These are phyloP conservation scores for Ips nitidus DNA, from an alignment of 1,140 invertebrate species.

Conservation along the genomic window DNA sequence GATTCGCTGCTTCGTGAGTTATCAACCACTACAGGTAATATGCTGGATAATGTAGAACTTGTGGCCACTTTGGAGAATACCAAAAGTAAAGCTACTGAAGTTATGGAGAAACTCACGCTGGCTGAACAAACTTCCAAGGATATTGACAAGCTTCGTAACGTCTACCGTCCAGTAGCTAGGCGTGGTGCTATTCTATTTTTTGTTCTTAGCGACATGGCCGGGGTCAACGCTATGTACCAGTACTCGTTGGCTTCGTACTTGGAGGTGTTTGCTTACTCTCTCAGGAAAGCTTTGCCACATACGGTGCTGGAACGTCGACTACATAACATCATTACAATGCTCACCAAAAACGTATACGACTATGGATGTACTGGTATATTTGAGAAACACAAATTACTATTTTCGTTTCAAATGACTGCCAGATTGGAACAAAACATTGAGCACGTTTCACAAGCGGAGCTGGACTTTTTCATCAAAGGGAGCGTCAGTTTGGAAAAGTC, in stretches of 20 bases:
- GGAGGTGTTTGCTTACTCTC: slow-evolving; percentile 76
- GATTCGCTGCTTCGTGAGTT: slow-evolving; percentile 80
- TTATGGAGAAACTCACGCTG: slow-evolving; percentile 67
- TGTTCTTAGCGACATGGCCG: slow-evolving; percentile 81
- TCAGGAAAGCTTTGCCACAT: slow-evolving; percentile 78
- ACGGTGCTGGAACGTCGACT: slow-evolving; percentile 69
- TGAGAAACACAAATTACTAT: slow-evolving; percentile 85
- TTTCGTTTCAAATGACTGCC: slow-evolving; percentile 86
- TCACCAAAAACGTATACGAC: slow-evolving; percentile 85
- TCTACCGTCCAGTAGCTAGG: slow-evolving; percentile 78
- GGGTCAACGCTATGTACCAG: slow-evolving; percentile 88
- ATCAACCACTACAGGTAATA: slow-evolving; percentile 82
- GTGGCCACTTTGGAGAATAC: slow-evolving; percentile 85
- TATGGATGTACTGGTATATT: slow-evolving; percentile 91
- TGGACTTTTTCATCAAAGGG: slow-evolving; percentile 90
- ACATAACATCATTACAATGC: slow-evolving; percentile 76
- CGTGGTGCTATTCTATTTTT: slow-evolving; percentile 88
- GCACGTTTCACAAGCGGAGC: slow-evolving; percentile 64
- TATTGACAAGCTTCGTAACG: slow-evolving; percentile 79
- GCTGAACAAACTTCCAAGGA: slow-evolving; percentile 72
- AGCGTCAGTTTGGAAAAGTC: slow-evolving; percentile 75
- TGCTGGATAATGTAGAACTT: slow-evolving; percentile 86
- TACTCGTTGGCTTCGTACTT: slow-evolving; percentile 81
- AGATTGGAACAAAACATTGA: slow-evolving; percentile 73
- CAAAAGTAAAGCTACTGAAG: slow-evolving; percentile 79